Evolutionary conservation across 2,888 invertebrate genomes (phyloP), one percentile per base, ranked within the genome.

Genomic region (Agrochola lota): DNA sequence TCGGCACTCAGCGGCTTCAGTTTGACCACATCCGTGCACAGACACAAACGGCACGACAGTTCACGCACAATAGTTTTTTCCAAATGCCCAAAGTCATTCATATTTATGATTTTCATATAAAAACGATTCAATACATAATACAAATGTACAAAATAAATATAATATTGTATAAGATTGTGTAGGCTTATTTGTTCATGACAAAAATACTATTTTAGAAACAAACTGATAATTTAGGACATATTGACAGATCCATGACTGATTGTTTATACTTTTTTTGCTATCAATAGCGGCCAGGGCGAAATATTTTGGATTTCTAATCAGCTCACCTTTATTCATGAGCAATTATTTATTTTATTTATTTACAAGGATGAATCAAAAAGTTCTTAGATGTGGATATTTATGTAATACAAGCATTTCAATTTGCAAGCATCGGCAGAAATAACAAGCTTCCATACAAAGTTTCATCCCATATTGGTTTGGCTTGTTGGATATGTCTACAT

Each of bases 51-150:
- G 90, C 96, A 96, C 40, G 96, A 95, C 82, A 96, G 91, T 90
- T 96, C 96, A 73, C 96, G 95, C 77, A 96, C 96, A 90, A 96
- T 95, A 75, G 92, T 93, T 92, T 96, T 96, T 85, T 96, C 96
- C 62, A 96, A 93, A 91, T 88, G 93, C 23, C 90, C 86, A 91
- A 95, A 96, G 91, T 96, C 96, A 89, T 96, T 94, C 96, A 96
- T 96, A 91, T 89, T 95, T 91, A 73, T 77, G 79, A 88, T 89
- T 89, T 90, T 88, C 73, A 80, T 81, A 78, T 75, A 75, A 77
- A 87, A 80, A 81, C 60, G 71, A 68, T 75, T 77, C 40, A 74
- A 76, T 64, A 79, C 77, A 86, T 86, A 83, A 71, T 85, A 81
- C 30, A 83, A 85, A 83, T 71, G 79, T 81, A 85, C 49, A 78